Base-by-base conservation (phyloP, 1,140 invertebrate species). In the Eriocheir sinensis region DNA sequence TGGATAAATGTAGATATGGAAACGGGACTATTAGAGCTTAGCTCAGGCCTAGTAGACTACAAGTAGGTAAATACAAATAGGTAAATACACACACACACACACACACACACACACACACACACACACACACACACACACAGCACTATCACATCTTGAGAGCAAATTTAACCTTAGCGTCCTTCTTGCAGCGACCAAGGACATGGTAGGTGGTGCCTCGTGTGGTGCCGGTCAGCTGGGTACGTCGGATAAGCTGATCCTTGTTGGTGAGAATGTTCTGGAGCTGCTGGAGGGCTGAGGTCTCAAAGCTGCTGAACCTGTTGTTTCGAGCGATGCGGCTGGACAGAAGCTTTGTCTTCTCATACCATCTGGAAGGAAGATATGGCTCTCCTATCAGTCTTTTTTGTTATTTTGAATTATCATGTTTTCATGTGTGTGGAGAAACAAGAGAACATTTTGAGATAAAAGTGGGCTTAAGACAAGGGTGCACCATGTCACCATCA, bases 181-280 rank as follows among this genome's bases (percentile, higher is more conserved):
- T n/a, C 38, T n/a, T 15, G 38, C 0, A 8, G 81, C 81, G 27
- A 17, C 93, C 83, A 17, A 95, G 32, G 27, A 92, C 48, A 96
- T 97, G 97, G 2, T 98, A 98, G 38, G 98, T 96, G 89, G 98
- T 98, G 89, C 97, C 96, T 96, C 98, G 99, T 85, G 98, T 97
- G 0, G 98, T 98, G 95, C 98, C 97, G 96, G 98, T 98, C 3
- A 98, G 96, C 96, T 98, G 98, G n/a, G 98, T 99, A 96, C 98
- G 97, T 95, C 97, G 98, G 0, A 98, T 96, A 17, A 99, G 97
- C 96, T 98, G 98, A 0, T 97, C 96, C 96, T 97, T 98, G 96
- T 99, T 98, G 60, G 97, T 97, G 90, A 99, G 96, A 93, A 98
- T 98, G 96, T 98, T 98, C 91, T 99, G 98, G 95, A 99, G 99